phyloP scores from a whole-genome alignment of 2,888 invertebrate species.

The Synergus gifuensis region DNA sequence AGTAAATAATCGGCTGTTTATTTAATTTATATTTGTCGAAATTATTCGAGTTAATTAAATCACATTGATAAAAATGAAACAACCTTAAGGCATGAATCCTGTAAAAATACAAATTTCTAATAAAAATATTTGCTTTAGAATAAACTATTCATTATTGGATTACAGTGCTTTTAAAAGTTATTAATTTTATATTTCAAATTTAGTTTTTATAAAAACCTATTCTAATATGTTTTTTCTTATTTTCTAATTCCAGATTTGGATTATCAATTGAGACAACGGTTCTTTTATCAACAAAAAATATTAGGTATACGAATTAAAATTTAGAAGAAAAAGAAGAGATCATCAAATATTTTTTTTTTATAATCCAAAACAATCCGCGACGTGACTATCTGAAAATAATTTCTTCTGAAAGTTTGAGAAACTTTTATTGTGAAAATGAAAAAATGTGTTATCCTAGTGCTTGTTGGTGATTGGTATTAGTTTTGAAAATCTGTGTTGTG shows the following conservation, averaged over 20 bases:
- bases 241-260: not conserved
- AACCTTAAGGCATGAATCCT: not conserved
- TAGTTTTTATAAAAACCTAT: not conserved
- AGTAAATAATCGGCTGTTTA: not conserved
- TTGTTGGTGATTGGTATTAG: conserved; percentile 65
- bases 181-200: not conserved
- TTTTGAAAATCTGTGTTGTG: conserved; percentile 60
- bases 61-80: not conserved
- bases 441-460: conserved; percentile 43
- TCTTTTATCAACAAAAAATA: not conserved
- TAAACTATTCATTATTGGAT: not conserved
- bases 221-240: not conserved
- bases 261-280: not conserved
- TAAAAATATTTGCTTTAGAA: not conserved
- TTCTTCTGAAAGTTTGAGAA: not conserved
- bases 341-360: conserved; percentile 29
- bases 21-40: not conserved
- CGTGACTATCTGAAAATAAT: not conserved
- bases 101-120: not conserved
- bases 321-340: not conserved
- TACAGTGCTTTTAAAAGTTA: not conserved
- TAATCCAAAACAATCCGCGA: not conserved
- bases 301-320: not conserved
- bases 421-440: not conserved
- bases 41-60: not conserved